Evolutionary conservation across 2,113 vertebrate species (phyloP), one percentile per base, ranked within the genome.

Genomic region (Chlorodrepanis virens): DNA sequence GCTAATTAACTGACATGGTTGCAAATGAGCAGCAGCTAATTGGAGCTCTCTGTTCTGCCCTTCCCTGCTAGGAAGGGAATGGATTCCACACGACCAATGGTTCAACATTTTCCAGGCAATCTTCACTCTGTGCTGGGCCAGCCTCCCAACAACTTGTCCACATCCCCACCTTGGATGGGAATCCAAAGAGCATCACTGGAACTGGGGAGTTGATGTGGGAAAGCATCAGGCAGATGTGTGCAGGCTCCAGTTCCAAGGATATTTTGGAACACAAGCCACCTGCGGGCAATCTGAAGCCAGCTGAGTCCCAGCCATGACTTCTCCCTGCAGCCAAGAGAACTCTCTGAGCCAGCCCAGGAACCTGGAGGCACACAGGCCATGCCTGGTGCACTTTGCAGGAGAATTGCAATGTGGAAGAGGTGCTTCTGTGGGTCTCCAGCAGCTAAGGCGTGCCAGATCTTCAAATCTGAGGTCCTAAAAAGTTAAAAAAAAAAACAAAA

Each of bases 21-120:
- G 82, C 61, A 94, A 94, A 96, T 2, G 67, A 94, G 63, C 88
- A 83, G 40, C 83, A 69, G 82, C 63, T 94, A 93, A 96, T 80
- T 86, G 88, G 79, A 92, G 67, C 49, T 29, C 82, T 93, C 31
- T 78, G 44, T 23, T 79, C 75, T 90, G 61, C 52, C 70, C 85
- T 25, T 53, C 61, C 49, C 75, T 76, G 82, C 82, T 67, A 89
- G 61, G n/a, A 57, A 31, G 4, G 14, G 60, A 49, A 35, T 17
- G 75, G 79, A 45, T 80, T 93, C 82, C 85, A 94, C 37, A 61
- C 31, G 78, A 96, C 31, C 61, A 72, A 77, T 2, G 14, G 57
- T 35, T 83, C 61, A 53, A 12, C 9, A 6, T 27, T 71, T 78
- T 54, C 69, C 84, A 76, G 80, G 28, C 14, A 25, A 87, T n/a